Percentiles rank a stretch among this genome's conserved stretches.
These are phyloP conservation scores for Arrhopalites spinosus DNA, from an alignment of 2,888 invertebrate species.

Conservation along the genomic window DNA sequence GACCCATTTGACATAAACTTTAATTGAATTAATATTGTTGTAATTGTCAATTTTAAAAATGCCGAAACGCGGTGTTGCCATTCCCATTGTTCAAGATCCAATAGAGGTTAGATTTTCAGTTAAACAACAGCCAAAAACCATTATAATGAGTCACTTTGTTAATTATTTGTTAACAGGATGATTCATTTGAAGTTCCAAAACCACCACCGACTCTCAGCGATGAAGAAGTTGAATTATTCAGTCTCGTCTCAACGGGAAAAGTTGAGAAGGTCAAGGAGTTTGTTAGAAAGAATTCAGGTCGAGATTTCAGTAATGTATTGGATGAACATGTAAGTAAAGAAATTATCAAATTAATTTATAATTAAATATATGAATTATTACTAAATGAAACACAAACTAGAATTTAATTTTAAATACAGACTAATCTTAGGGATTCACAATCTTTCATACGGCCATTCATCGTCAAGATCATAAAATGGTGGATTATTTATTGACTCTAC, in stretches of 20 bases:
- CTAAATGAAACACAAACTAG: not conserved
- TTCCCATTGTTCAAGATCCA: too few relatives aligned
- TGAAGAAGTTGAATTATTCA: constrained; percentile 22
- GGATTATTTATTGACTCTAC: constrained; percentile 31
- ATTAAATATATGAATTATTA: too few relatives aligned
- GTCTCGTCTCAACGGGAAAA: constrained; percentile 13
- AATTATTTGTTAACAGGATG: too few relatives aligned
- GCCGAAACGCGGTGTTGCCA: too few relatives aligned
- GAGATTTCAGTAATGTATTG: constrained; percentile 12
- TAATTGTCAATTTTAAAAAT: too few relatives aligned
- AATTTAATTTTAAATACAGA: not conserved
- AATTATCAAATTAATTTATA: too few relatives aligned
- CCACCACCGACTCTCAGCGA: constrained; percentile 2
- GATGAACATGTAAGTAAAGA: constrained; percentile 25
- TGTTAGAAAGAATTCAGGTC: not conserved
- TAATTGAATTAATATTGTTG: too few relatives aligned
- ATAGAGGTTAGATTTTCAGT: too few relatives aligned
- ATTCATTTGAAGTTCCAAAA: constrained; percentile 1
- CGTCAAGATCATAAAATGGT: constrained; percentile 45
- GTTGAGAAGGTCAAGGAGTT: constrained; percentile 1
- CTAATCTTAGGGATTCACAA: constrained; percentile 42
- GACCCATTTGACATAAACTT: too few relatives aligned
- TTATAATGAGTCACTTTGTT: too few relatives aligned
- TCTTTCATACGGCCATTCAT: constrained; percentile 44
- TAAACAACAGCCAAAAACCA: too few relatives aligned